Percentiles rank a stretch among this genome's conserved stretches.
These are phyloP conservation scores for Halictus rubicundus DNA, from an alignment of 1,140 invertebrate species.

Conservation along the genomic window DNA sequence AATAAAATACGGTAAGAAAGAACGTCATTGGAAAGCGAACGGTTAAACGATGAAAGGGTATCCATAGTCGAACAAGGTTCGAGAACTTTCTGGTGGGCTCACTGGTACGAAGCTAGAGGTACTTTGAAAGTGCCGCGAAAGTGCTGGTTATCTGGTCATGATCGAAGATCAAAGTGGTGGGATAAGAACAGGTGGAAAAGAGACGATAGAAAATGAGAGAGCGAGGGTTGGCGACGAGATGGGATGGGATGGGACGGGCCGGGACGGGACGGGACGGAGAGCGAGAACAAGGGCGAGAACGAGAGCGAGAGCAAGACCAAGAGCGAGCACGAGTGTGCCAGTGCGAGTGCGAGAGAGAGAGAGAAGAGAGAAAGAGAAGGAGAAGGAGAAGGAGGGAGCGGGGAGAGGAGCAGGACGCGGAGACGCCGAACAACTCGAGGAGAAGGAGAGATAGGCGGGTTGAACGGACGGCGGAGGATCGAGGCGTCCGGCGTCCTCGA, in stretches of 20 bases:
- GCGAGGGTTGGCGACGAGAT: neutral
- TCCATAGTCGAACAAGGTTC: neutral
- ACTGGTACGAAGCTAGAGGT: conserved; percentile 16
- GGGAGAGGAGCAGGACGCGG: conserved; percentile 6
- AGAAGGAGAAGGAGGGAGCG: conserved; percentile 1
- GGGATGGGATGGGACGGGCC: neutral
- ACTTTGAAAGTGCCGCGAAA: conserved; percentile 50
- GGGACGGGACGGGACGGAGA: too few relatives aligned
- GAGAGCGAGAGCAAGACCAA: neutral
- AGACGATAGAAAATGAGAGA: neutral
- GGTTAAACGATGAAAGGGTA: neutral
- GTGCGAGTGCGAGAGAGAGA: too few relatives aligned
- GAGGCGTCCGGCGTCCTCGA: conserved; percentile 69
- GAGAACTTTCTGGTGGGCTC: conserved; percentile 34
- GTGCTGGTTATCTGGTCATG: conserved; percentile 49
- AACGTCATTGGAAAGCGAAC: neutral
- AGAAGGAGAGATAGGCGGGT: conserved; percentile 62
- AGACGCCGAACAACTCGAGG: conserved; percentile 39
- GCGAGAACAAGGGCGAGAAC: neutral
- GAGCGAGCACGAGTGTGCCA: too few relatives aligned
- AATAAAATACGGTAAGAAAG: too few relatives aligned
- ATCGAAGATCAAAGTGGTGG: conserved; percentile 43
- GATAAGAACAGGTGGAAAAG: conserved; percentile 9
- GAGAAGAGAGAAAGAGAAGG: neutral
- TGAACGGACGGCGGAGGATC: conserved; percentile 68